Conservation (phyloP, 1,140 invertebrate species). For the Acromyrmex echinatior region DNA sequence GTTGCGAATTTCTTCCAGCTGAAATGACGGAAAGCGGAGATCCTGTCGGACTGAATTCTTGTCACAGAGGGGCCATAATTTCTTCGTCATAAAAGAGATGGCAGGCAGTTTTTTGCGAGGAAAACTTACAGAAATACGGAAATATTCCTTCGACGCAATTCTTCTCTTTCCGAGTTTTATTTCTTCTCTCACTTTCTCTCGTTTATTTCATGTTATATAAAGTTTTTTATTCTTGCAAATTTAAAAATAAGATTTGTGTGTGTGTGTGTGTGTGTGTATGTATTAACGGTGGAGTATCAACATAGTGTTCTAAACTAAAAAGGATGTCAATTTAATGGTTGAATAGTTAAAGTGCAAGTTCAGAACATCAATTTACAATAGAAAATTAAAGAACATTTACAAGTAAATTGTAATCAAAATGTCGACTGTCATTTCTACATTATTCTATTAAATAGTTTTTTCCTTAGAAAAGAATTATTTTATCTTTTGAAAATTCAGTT, state of each 20-base stretch:
- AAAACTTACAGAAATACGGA: conserved; percentile 46
- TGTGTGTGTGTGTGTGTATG: too few relatives aligned
- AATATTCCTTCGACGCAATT: conserved; percentile 38
- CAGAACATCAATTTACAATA: neutral
- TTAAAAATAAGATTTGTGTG: conserved; percentile 18
- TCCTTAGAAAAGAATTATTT: neutral
- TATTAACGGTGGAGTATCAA: too few relatives aligned
- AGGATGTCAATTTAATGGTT: neutral
- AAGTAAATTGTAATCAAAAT: conserved; percentile 15
- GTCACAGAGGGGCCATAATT: conserved; percentile 55
- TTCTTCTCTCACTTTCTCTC: neutral
- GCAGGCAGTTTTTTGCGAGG: conserved; percentile 39
- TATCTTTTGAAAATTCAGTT: conserved; percentile 8
- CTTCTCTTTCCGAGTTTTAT: neutral
- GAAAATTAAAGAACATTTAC: neutral
- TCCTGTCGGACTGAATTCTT: conserved; percentile 53
- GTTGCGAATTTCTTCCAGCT: conserved; percentile 33
- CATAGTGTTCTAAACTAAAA: neutral
- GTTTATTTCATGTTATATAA: neutral
- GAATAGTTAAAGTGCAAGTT: neutral
- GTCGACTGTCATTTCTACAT: neutral
- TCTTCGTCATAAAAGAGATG: conserved; percentile 50
- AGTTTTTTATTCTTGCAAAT: conserved; percentile 29
- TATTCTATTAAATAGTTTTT: neutral
- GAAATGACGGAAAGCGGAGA: conserved; percentile 47